Percentiles rank a stretch among this genome's conserved stretches.
These are phyloP conservation scores for Sylvicola fuscatus DNA, from an alignment of 2,888 invertebrate genomes.

Conservation along the genomic window DNA sequence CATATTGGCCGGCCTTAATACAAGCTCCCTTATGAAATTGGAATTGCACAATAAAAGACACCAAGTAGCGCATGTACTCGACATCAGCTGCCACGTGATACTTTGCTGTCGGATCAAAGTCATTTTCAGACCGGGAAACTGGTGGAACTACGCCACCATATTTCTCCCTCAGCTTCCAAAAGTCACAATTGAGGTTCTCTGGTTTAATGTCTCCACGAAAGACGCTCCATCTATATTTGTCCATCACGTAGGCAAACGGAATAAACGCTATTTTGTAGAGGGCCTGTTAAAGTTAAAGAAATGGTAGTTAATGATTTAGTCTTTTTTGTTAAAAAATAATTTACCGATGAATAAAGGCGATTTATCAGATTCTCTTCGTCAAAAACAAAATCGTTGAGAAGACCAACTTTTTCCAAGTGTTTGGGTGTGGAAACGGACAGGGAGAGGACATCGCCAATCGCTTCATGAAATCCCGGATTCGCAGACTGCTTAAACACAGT, in stretches of 20 bases:
- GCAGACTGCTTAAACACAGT: constrained; percentile 36
- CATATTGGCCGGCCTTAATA: constrained; percentile 58
- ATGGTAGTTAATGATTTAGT: no score
- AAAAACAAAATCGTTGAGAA: constrained; percentile 36
- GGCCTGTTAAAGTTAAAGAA: constrained; percentile 22
- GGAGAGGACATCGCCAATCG: constrained; percentile 51
- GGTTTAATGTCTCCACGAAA: constrained; percentile 38
- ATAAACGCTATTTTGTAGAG: constrained; percentile 48
- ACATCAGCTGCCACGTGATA: constrained; percentile 52
- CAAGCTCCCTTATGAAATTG: constrained; percentile 56
- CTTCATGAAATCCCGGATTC: constrained; percentile 48
- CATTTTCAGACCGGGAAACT: constrained; percentile 36
- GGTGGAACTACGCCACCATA: constrained; percentile 49
- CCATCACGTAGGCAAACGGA: constrained; percentile 48
- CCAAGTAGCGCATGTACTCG: constrained; percentile 49
- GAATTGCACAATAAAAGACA: constrained; percentile 61
- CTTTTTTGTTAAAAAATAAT: no score
- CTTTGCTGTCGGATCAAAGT: constrained; percentile 58
- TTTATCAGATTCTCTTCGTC: constrained; percentile 41
- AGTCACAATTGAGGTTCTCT: constrained; percentile 41
- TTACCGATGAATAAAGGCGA: constrained; percentile 41
- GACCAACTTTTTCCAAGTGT: constrained; percentile 47
- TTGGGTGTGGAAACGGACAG: constrained; percentile 48
- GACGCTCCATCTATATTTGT: constrained; percentile 46
- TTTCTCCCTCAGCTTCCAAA: constrained; percentile 39